A percentile compares a stretch with the other conserved stretches of the same genome.
Conservation (phyloP, 1,140 invertebrate genomes). For the Agrilus planipennis region DNA sequence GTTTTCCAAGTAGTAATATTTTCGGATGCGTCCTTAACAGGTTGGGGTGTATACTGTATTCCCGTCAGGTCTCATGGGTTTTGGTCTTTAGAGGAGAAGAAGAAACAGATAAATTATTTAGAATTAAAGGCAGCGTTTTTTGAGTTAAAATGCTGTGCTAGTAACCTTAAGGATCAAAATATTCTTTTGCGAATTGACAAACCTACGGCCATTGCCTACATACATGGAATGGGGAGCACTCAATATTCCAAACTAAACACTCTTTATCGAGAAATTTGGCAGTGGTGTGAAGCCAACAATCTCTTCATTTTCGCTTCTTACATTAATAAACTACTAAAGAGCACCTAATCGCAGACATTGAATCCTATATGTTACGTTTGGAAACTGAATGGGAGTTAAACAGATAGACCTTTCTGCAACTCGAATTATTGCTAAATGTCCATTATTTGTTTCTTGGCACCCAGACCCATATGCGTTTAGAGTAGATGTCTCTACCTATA, state of each 20-base stretch:
- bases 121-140: constrained; percentile 21
- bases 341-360: constrained; percentile 20
- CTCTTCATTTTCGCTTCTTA: constrained; percentile 19
- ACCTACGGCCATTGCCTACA: constrained; percentile 34
- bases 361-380: constrained; percentile 14
- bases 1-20: constrained; percentile 25
- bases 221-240: constrained; percentile 19
- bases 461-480: no score
- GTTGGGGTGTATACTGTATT: constrained; percentile 21
- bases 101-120: constrained; percentile 21
- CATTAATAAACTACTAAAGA: constrained; percentile 16
- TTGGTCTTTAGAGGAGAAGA: constrained; percentile 14
- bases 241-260: constrained; percentile 15
- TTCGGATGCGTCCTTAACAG: constrained; percentile 21
- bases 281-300: constrained; percentile 21
- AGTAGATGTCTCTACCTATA: no score
- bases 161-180: background rate
- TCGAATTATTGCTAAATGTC: no score
- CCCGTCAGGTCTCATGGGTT: constrained; percentile 14
- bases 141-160: constrained; percentile 20
- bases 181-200: constrained; percentile 17
- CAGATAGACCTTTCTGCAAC: no score
- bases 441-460: no score
- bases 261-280: constrained; percentile 19
- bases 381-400: constrained; percentile 8